These are phyloP conservation scores for Ciconia stormi DNA, from an alignment of 2,113 vertebrate species.

Conservation along the genomic window DNA sequence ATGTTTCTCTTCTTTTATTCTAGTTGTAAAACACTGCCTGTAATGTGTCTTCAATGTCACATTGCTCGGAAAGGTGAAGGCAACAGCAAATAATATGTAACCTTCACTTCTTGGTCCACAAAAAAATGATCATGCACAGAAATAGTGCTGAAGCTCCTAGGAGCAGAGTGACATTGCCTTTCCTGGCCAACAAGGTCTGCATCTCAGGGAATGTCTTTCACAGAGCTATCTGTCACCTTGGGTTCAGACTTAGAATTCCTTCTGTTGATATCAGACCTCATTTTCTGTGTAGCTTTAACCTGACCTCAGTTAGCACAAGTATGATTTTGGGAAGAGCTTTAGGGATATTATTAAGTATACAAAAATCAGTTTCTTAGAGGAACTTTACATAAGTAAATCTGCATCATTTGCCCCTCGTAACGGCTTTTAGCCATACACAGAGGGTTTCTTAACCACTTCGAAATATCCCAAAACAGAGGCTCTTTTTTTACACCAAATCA, in stretches of 20 bases:
- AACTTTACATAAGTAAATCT: not conserved
- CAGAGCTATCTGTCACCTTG: not conserved
- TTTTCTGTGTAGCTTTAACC: not conserved
- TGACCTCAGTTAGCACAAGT: not conserved
- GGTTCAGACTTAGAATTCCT: not conserved
- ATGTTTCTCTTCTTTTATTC: not conserved
- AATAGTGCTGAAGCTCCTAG: not conserved
- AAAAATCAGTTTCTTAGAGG: not conserved
- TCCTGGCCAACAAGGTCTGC: not conserved
- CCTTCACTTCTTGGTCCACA: not conserved
- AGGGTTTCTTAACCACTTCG: not conserved
- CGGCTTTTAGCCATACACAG: not conserved
- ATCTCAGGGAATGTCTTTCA: accelerated
- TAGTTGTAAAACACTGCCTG: not conserved
- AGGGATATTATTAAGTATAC: not conserved
- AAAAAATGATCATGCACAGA: not conserved
- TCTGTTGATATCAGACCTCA: not conserved
- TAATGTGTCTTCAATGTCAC: not conserved
- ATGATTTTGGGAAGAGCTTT: not conserved
- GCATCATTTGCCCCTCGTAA: not conserved
- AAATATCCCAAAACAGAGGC: not conserved
- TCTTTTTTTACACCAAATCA: not conserved
- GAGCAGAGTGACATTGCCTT: not conserved
- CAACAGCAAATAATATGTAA: not conserved
- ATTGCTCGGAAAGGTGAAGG: not conserved